Evolutionary conservation across 2,797 vertebrate genomes (phyloP), one percentile per base, ranked within the genome.

Genomic region (Tiaroga cobitis): DNA sequence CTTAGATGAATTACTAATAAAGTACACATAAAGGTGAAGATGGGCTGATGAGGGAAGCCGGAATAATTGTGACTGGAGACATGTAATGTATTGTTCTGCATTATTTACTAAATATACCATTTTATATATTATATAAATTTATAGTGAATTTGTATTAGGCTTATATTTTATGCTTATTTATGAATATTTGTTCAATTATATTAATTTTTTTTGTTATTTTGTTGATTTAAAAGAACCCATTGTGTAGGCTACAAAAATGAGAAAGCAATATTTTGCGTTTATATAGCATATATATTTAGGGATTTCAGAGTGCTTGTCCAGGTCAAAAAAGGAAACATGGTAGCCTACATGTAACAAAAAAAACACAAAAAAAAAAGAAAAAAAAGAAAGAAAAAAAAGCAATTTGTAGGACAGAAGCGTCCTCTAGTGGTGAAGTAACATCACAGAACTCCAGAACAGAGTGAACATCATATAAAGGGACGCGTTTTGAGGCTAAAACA

Each of bases 301-400:
- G 18, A 29, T 26, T 29, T 5, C 16, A 49, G 29, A 29, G 2
- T 32, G 29, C 24, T 26, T 49, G 10, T 2, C 49, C 26, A 26
- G 11, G 21, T n/a, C 32, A 26, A 32, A 73, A 24, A 41, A 29
- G 46, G 13, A 46, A 46, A 15, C 43, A 15, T 15, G 43, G 43
- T 43, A 41, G 39, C 8, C 8, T 43, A 13, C 10, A 13, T 13
- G 2, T 43, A 43, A 43, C 0, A 6, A 39, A 8, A 39, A 39
- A 2, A 2, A 39, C 1, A 8, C 0, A 9, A 41, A 43, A 43
- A 43, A 0, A 43, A 13, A 43, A 4, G 0, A 13, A 43, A 0
- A 13, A 43, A 1, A 43, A 13, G 3, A 46, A 15, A 4, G 3
- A 11, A 1, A 43, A 43, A 13, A 13, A 46, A 4, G 11, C 13